Conservation (phyloP, 2,888 invertebrate species). For the Spodoptera littoralis region DNA sequence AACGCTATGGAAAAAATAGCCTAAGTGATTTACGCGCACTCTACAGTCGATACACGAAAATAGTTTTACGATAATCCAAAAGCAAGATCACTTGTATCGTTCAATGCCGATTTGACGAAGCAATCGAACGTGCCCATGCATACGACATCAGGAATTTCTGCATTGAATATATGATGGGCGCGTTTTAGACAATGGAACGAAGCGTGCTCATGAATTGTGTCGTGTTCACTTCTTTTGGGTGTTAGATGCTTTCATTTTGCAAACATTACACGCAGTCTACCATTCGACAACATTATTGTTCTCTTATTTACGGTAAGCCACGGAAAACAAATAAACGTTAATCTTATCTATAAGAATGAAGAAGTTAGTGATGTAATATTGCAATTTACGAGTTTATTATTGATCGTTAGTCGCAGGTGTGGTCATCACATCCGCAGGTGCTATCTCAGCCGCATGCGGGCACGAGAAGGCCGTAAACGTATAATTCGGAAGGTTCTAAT, state of each 20-base stretch:
- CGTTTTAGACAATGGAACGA: slow-evolving; percentile 43
- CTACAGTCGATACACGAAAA: slow-evolving; percentile 75
- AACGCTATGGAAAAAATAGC: slow-evolving; percentile 78
- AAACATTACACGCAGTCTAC: slow-evolving; percentile 16
- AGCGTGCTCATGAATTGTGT: slow-evolving; percentile 32
- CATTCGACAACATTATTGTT: slow-evolving; percentile 1
- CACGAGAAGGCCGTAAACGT: no score
- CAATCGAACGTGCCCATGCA: slow-evolving; percentile 58
- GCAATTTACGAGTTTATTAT: no score
- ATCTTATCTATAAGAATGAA: background rate
- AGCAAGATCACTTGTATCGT: slow-evolving; percentile 53
- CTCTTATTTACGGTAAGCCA: background rate
- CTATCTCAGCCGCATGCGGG: no score
- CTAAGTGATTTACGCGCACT: slow-evolving; percentile 79
- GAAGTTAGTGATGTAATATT: no score
- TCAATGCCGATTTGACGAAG: slow-evolving; percentile 49
- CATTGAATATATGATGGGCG: slow-evolving; percentile 52
- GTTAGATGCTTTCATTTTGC: slow-evolving; percentile 15
- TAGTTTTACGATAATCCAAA: slow-evolving; percentile 80
- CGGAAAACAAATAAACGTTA: background rate
- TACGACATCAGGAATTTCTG: slow-evolving; percentile 59
- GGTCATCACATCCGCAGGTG: no score
- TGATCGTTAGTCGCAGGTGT: no score
- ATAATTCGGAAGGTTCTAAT: no score
- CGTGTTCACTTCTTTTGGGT: slow-evolving; percentile 25